Base-by-base conservation (phyloP, 2,888 invertebrate species). In the Leptopilina drosophilae region DNA sequence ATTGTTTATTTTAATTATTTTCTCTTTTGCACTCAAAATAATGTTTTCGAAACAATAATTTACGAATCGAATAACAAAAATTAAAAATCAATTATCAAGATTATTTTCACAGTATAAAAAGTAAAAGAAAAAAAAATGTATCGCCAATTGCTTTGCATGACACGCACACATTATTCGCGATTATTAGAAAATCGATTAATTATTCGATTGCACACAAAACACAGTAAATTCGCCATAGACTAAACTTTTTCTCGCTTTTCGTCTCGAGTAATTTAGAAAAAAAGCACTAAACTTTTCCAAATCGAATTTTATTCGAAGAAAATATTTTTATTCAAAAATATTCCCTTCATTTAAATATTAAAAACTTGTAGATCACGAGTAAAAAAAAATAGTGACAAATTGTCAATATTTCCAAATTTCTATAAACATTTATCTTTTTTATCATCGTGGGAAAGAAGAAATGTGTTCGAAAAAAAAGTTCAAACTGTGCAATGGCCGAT, bases 171-270 rank as follows among this genome's bases (percentile, higher is more conserved):
- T n/a, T 53, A n/a, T 73, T 56, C 33, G 56, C 56, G 33, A 56
- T 33, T 62, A 62, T 62, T 73, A 73, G 40, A 59, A 73, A 15
- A 33, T 9, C 73, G 73, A 73, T 73, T 73, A 73, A 56, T 59
- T 56, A 73, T 73, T 59, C 56, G 73, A 56, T 73, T 73, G 73
- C 73, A 59, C 73, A 59, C 73, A 73, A 73, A 62, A 73, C 73
- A 73, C 73, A 56, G 56, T 73, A 73, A 53, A 12, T 73, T 73
- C 33, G 56, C 73, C 56, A 73, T 73, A 73, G 73, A 59, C 56
- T 73, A 9, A 73, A 73, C 73, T 56, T 73, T 73, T 73, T 11
- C 56, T 73, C 56, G 73, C 73, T 69, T 69, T 12, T 4, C 33
- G 33, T 53, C 14, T 69, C 53, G 53, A 49, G 69, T 69, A 69